These are phyloP conservation scores for Drosophila subsilvestris DNA, from an alignment of 2,888 invertebrate genomes.

Conservation along the genomic window DNA sequence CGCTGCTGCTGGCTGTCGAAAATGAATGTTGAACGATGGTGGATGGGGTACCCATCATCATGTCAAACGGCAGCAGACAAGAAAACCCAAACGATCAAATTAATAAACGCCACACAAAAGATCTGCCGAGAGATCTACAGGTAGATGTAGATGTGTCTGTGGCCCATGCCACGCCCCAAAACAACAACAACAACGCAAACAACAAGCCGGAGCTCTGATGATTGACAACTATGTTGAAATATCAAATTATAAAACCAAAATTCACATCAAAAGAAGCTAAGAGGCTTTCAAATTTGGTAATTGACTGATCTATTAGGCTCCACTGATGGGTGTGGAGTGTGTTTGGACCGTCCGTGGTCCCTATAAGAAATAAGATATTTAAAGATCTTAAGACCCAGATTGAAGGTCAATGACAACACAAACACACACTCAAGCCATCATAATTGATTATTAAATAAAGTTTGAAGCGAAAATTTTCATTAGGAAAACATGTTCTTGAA, in stretches of 20 bases:
- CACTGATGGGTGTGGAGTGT: conserved; percentile 62
- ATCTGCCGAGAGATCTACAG: conserved; percentile 12
- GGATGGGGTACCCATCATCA: conserved; percentile 47
- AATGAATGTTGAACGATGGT: conserved; percentile 52
- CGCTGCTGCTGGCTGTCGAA: conserved; percentile 40
- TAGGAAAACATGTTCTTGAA: conserved; percentile 73
- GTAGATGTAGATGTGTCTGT: conserved; percentile 25
- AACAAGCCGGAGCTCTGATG: conserved; percentile 50
- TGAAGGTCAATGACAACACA: conserved; percentile 79
- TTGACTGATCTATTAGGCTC: conserved; percentile 74
- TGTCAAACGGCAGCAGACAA: conserved; percentile 71
- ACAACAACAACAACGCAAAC: neutral
- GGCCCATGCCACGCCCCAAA: conserved; percentile 44
- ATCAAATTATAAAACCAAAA: conserved; percentile 76
- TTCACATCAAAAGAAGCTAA: conserved; percentile 62
- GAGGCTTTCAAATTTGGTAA: conserved; percentile 75
- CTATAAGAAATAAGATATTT: neutral
- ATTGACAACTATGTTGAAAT: conserved; percentile 81
- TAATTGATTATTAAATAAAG: conserved; percentile 75
- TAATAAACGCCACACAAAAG: conserved; percentile 52
- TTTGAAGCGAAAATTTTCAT: conserved; percentile 38
- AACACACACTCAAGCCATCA: conserved; percentile 29
- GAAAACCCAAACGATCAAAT: conserved; percentile 57
- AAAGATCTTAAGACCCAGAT: conserved; percentile 57
- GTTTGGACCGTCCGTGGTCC: conserved; percentile 12